phyloP scores from a whole-genome alignment of 2,888 invertebrate species.

The Pterobdella sp. region DNA sequence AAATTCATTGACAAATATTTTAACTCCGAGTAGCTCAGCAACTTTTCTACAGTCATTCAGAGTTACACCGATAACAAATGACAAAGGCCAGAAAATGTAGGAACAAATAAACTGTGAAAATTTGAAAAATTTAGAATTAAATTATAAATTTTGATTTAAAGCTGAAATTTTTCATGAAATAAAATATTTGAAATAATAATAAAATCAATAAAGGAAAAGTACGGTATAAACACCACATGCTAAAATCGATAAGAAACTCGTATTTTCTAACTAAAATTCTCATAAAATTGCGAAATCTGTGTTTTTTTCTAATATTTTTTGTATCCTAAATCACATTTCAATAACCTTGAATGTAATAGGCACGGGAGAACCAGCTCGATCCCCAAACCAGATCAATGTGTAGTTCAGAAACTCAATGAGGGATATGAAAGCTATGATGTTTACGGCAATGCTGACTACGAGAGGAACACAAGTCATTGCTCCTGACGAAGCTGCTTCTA shows the following conservation, averaged over 20 bases:
- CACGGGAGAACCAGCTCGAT: constrained; percentile 31
- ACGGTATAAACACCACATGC: too few relatives aligned
- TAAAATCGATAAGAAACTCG: too few relatives aligned
- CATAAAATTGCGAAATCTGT: neutral
- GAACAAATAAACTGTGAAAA: constrained; percentile 59
- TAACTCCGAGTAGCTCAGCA: constrained; percentile 71
- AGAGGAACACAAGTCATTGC: constrained; percentile 33
- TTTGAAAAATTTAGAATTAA: neutral
- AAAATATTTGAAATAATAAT: too few relatives aligned
- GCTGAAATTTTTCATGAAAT: too few relatives aligned
- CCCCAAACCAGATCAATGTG: constrained; percentile 34
- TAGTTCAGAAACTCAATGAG: constrained; percentile 32
- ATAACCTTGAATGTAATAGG: constrained; percentile 34
- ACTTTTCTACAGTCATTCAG: constrained; percentile 65
- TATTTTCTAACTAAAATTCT: too few relatives aligned
- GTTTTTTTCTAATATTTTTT: neutral
- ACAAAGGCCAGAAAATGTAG: constrained; percentile 80
- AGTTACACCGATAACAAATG: constrained; percentile 71
- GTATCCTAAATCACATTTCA: neutral
- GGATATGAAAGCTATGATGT: constrained; percentile 32
- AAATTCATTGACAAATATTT: constrained; percentile 87
- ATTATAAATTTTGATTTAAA: too few relatives aligned
- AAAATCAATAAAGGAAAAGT: too few relatives aligned
- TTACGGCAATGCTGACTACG: constrained; percentile 41
- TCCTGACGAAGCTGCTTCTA: constrained; percentile 33